Evolutionary conservation across 2,113 vertebrate genomes (phyloP), one percentile per base, ranked within the genome.

Genomic region (Tonatia bakeri): DNA sequence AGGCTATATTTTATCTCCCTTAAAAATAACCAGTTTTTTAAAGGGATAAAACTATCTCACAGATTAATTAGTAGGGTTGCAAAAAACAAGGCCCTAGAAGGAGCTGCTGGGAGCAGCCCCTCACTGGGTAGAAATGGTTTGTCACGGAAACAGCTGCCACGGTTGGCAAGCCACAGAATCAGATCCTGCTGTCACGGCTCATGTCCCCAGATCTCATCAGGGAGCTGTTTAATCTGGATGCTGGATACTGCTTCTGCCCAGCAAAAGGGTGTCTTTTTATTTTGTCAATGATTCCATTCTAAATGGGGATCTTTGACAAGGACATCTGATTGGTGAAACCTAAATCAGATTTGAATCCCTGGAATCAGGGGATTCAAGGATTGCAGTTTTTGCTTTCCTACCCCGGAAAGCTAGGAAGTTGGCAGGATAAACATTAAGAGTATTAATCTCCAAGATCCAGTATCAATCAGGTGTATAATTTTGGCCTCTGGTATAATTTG

Each of bases 171-270:
- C 5, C 38, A 19, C 12, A 52, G 24, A 73, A 52, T 65, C 13
- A 80, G 69, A 89, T 52, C n/a, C 31, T 65, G 0, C 47, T 5
- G 0, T 43, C 3, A 8, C 3, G 13, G 33, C 22, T 3, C 1
- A 14, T 20, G 1, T 31, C 20, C 43, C n/a, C 31, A 38, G 86
- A 54, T 11, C 24, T 20, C 40, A 3, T 61, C 1, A 4, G 10
- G 17, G 80, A 43, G 22, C 7, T 77, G 10, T 19, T 70, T 72
- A 85, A 72, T 85, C 24, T 89, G 24, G 17, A 59, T 67, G 33
- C 28, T 84, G 22, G 52, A 20, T 13, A 59, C 13, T 87, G 65
- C 40, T 69, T 56, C 73, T 65, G 15, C n/a, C 59, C 47, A 47
- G 22, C 40, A 38, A 50, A 50, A 33, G 4, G 2, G 2, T 40